Conservation (phyloP, 2,113 vertebrate genomes). For the Arvicanthis niloticus region DNA sequence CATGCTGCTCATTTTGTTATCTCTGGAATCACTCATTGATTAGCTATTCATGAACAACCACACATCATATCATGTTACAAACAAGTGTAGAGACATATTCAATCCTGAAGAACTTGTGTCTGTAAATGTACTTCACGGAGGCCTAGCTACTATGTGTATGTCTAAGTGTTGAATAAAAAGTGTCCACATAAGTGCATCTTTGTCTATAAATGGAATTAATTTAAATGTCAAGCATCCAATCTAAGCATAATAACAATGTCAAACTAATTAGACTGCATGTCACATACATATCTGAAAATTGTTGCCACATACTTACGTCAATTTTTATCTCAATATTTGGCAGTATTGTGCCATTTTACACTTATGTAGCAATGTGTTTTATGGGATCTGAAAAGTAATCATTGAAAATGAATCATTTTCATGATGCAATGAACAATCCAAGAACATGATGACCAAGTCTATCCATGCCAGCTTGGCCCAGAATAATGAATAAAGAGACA, state of each 20-base stretch:
- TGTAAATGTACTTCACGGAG: background rate
- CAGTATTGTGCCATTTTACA: background rate
- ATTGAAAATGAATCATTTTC: slow-evolving; percentile 21
- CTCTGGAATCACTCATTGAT: background rate
- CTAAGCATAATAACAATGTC: background rate
- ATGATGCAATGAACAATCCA: background rate
- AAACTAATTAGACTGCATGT: background rate
- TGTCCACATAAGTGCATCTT: background rate
- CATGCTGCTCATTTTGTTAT: background rate
- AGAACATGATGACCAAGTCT: background rate
- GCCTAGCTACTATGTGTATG: background rate
- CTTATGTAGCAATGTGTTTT: background rate
- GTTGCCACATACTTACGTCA: background rate
- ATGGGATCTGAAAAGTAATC: slow-evolving; percentile 22
- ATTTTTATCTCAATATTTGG: background rate
- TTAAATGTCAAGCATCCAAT: background rate
- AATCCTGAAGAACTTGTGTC: background rate
- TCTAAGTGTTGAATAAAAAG: background rate
- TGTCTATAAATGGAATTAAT: background rate
- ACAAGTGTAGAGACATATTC: background rate
- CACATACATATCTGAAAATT: background rate
- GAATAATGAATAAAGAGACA: background rate
- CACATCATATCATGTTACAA: background rate
- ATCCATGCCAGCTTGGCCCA: background rate
- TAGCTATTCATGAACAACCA: background rate